phyloP scores from a whole-genome alignment of 2,888 invertebrate genomes.

The Pomacea canaliculata region DNA sequence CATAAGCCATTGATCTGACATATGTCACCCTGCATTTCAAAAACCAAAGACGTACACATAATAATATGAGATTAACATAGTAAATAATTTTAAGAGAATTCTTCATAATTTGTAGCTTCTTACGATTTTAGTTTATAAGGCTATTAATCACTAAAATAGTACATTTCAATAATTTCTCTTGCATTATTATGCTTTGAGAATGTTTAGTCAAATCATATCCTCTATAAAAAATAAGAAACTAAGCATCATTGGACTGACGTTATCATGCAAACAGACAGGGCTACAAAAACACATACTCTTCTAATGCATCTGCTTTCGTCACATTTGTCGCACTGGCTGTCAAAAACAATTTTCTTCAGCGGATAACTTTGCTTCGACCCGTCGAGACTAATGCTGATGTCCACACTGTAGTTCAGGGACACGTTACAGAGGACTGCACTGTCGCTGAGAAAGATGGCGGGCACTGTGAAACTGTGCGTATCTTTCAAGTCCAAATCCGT shows the following conservation, averaged over 20 bases:
- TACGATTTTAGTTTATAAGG: no score
- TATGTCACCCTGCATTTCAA: conserved; percentile 26
- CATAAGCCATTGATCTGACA: conserved; percentile 35
- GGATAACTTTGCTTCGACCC: conserved; percentile 9
- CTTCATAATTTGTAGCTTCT: no score
- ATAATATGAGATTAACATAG: no score
- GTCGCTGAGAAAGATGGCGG: conserved; percentile 33
- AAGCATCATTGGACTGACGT: no score
- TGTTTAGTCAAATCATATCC: no score
- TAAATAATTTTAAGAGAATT: no score
- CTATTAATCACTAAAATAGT: no score
- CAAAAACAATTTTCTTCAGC: conserved; percentile 20
- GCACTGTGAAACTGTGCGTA: conserved; percentile 7
- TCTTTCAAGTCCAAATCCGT: not conserved
- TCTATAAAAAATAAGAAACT: no score
- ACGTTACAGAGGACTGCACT: conserved; percentile 33
- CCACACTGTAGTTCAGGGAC: conserved; percentile 19
- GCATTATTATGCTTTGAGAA: no score
- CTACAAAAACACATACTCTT: not conserved
- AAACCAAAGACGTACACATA: no score
- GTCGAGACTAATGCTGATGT: conserved; percentile 32
- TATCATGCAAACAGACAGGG: no score
- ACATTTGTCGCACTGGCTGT: conserved; percentile 27
- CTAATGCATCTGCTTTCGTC: conserved; percentile 14
- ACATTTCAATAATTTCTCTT: no score